Percentiles rank a stretch among this genome's conserved stretches.
phyloP scores from a whole-genome alignment of 2,797 vertebrate species.

The Sebastes iracundus region DNA sequence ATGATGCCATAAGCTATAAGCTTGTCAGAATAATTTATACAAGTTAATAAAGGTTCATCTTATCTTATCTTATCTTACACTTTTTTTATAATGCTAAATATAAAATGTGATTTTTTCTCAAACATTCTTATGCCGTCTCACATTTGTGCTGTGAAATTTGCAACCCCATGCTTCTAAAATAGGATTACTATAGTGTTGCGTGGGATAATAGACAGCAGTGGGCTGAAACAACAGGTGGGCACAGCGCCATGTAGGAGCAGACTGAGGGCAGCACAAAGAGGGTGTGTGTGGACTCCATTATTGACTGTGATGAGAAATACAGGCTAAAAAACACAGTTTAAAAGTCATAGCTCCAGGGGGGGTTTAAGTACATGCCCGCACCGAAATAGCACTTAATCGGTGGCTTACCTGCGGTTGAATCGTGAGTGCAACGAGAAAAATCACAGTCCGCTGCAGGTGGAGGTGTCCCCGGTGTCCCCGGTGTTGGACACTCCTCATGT shows the following conservation, averaged over 20 bases:
- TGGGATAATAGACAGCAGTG: slow-evolving; percentile 36
- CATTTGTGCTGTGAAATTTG: background rate
- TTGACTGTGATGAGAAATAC: background rate
- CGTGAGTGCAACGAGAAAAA: slow-evolving; percentile 77
- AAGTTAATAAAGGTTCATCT: background rate
- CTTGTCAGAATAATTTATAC: background rate
- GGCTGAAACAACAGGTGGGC: slow-evolving; percentile 83
- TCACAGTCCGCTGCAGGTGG: slow-evolving; percentile 69
- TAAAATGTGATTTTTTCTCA: background rate
- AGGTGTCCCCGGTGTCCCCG: slow-evolving; percentile 47
- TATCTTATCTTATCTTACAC: background rate
- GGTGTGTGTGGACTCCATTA: slow-evolving; percentile 21
- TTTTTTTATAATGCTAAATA: background rate
- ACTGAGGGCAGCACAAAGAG: slow-evolving; percentile 53
- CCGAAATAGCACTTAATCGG: slow-evolving; percentile 80
- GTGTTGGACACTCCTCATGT: slow-evolving; percentile 38
- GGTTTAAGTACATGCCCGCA: slow-evolving; percentile 57
- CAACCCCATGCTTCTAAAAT: background rate
- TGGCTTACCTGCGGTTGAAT: slow-evolving; percentile 83
- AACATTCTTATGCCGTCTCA: background rate
- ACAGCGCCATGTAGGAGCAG: slow-evolving; percentile 53
- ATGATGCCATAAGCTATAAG: background rate
- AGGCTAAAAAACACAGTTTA: slow-evolving; percentile 22
- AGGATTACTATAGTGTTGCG: slow-evolving; percentile 20
- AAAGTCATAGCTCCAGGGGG: slow-evolving; percentile 34